Evolutionary conservation across 2,113 vertebrate genomes (phyloP), one percentile per base, ranked within the genome.

Genomic region (Pontoporia blainvillei): DNA sequence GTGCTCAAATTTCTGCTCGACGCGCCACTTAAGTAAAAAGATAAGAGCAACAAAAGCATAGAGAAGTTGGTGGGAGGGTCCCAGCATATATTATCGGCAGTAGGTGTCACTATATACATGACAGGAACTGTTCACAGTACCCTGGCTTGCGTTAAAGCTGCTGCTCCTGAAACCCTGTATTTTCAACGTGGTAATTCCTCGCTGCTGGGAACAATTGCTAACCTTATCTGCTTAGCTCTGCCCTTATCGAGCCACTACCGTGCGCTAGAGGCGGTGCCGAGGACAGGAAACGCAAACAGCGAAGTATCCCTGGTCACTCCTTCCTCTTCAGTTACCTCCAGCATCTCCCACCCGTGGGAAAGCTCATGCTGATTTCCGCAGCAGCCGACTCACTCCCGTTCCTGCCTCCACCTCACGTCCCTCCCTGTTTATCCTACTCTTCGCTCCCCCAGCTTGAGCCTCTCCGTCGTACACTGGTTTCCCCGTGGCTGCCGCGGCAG

Each of bases 41-140:
- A 25, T 8, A 27, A 41, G 87, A 39, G 27, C 27, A 14, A 21
- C 10, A 8, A 27, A 8, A 27, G 17, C 6, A 15, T 1, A 66
- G 54, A 61, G 89, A 57, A 54, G 25, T 9, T 34, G 1, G 12
- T 2, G n/a, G 17, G 29, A 1, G 25, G 13, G 8, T 64, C 69
- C n/a, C 29, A 18, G 72, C 34, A 0, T 18, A 8, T 12, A 0
- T 17, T 54, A 2, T 3, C 21, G 78, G 97, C 96, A 91, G 96
- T 83, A 97, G 97, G 91, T 93, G 96, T 98, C 97, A 94, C 94
- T 95, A 9, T 76, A 64, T 29, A 52, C 75, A 62, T 34, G 62
- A 61, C 12, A 27, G 67, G 94, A 78, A 4, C 44, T 23, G n/a
- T 25, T 81, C 7, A 8, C 67, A 17, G 6, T 6, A 57, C 49